Percentiles rank a stretch among this genome's conserved stretches.
Conservation (phyloP, 1,140 invertebrate genomes). For the Aethina tumida region DNA sequence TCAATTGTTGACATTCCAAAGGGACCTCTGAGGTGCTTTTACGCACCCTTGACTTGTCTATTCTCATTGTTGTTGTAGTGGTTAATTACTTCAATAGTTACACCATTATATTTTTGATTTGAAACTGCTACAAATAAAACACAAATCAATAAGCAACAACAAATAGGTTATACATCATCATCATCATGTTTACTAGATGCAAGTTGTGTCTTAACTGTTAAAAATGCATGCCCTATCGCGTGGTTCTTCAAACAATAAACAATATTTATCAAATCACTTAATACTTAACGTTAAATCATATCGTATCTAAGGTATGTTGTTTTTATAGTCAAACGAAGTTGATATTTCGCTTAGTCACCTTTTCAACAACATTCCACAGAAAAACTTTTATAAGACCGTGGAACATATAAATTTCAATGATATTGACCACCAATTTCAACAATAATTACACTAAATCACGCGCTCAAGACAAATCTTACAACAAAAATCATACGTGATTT, state of each 20-base stretch:
- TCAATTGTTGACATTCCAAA: constrained; percentile 69
- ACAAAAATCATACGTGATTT: constrained; percentile 22
- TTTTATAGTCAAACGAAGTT: neutral
- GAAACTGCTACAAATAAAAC: constrained; percentile 8
- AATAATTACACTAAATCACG: constrained; percentile 1
- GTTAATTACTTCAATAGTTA: constrained; percentile 9
- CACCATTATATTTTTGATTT: constrained; percentile 10
- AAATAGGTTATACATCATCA: neutral
- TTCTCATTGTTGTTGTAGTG: constrained; percentile 57
- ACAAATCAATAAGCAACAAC: neutral
- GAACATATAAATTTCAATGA: constrained; percentile 1
- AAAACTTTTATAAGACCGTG: neutral
- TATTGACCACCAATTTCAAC: neutral
- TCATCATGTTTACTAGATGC: neutral
- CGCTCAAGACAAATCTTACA: neutral
- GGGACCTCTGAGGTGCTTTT: constrained; percentile 85
- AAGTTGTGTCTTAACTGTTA: no score
- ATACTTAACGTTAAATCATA: no score
- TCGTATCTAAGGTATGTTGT: neutral
- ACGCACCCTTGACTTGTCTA: constrained; percentile 75
- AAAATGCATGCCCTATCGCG: no score
- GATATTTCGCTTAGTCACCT: constrained; percentile 14
- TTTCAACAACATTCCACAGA: neutral
- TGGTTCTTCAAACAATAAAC: no score
- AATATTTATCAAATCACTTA: no score